Conservation (phyloP, 2,888 invertebrate genomes). For the Leptinotarsa tumamoca region DNA sequence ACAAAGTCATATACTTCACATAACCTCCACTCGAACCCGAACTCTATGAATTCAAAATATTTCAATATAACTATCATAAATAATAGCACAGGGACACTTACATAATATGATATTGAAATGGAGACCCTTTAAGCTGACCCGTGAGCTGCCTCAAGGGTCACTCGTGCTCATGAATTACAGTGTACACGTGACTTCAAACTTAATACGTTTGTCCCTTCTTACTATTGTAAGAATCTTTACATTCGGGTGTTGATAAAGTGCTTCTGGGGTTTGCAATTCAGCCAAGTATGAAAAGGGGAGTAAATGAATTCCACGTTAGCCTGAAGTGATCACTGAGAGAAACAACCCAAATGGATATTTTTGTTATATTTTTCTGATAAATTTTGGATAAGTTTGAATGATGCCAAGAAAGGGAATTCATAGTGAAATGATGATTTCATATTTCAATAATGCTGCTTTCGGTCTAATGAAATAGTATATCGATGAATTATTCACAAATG, state of each 20-base stretch:
- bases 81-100: conserved; percentile 45
- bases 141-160: conserved; percentile 44
- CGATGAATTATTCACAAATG: no score
- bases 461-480: no score
- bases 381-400: no score
- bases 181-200: conserved; percentile 46
- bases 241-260: conserved; percentile 42
- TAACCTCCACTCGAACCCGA: conserved; percentile 3
- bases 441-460: no score
- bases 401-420: no score
- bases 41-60: conserved; percentile 25
- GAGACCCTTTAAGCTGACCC: conserved; percentile 46
- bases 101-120: conserved; percentile 50
- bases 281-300: not conserved
- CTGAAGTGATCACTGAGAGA: no score
- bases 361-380: no score
- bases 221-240: conserved; percentile 44
- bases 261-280: conserved; percentile 19
- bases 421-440: no score
- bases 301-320: not conserved
- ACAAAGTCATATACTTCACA: not conserved
- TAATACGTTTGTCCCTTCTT: conserved; percentile 44
- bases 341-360: no score
- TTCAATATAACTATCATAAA: conserved; percentile 44
- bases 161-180: conserved; percentile 46